A percentile compares a stretch with the other conserved stretches of the same genome.
phyloP scores from a whole-genome alignment of 2,888 invertebrate species.

The Julus scandinavius region DNA sequence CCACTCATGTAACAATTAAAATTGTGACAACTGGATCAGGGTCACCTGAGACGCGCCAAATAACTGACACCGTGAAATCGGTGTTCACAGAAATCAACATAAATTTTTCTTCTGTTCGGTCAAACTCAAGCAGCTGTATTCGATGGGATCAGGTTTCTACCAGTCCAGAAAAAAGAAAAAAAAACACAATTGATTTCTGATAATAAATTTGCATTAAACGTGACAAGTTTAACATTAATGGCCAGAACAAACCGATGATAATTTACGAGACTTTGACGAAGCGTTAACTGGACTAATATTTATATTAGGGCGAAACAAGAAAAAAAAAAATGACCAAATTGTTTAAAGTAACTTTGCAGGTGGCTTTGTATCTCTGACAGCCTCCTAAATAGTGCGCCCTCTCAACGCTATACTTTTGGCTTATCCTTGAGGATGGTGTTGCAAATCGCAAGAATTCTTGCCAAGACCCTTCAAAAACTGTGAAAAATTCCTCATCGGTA shows the following conservation, averaged over 20 bases:
- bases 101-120: not conserved
- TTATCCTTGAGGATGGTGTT: not conserved
- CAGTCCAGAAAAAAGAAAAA: not conserved
- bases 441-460: constrained; percentile 3
- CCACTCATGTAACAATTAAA: constrained; percentile 35
- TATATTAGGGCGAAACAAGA: not conserved
- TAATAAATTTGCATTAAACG: constrained; percentile 39
- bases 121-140: not conserved
- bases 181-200: constrained; percentile 18
- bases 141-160: not conserved
- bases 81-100: not conserved
- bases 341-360: not conserved
- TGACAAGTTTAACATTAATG: not conserved
- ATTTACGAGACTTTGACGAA: not conserved
- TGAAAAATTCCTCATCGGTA: not conserved
- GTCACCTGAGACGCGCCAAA: constrained; percentile 31
- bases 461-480: not conserved
- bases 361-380: not conserved
- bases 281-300: constrained; percentile 23
- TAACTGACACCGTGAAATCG: constrained; percentile 24
- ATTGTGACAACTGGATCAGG: constrained; percentile 34
- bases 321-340: not conserved
- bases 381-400: not conserved
- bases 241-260: not conserved
- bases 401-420: not conserved